These are phyloP conservation scores for Fulmarus glacialis DNA, from an alignment of 2,113 vertebrate genomes.

Conservation along the genomic window DNA sequence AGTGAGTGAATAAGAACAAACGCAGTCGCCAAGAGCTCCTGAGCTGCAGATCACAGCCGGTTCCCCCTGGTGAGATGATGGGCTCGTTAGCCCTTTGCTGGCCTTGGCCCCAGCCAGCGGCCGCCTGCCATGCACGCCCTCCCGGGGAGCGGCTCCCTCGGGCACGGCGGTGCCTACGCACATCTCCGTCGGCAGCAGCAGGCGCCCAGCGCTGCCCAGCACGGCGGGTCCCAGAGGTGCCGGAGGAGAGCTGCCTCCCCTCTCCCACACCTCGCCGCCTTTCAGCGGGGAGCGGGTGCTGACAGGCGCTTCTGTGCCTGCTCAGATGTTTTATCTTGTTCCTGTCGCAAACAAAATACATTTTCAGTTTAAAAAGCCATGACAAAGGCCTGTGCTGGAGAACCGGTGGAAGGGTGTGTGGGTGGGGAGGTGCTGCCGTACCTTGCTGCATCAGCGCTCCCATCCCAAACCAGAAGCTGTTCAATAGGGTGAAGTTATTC, in stretches of 20 bases:
- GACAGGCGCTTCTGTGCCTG: not conserved
- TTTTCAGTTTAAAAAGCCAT: not conserved
- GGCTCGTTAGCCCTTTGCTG: not conserved
- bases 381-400: not conserved
- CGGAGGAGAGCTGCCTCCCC: not conserved
- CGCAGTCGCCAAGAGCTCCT: fast-evolving
- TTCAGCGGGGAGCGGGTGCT: not conserved
- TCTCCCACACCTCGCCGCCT: not conserved
- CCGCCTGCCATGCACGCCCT: not conserved
- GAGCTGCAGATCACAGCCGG: not conserved
- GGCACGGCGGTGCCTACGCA: not conserved
- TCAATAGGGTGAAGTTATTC: constrained; percentile 97
- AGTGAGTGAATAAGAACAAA: not conserved
- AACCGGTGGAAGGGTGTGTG: fast-evolving
- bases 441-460: constrained; percentile 99
- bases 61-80: not conserved
- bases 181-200: not conserved
- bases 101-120: not conserved
- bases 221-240: not conserved
- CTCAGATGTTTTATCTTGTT: not conserved
- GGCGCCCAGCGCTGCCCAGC: not conserved
- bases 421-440: not conserved
- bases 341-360: not conserved
- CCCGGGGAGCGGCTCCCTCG: not conserved
- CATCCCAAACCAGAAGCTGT: constrained; percentile 99